Base-by-base conservation (phyloP, 2,888 invertebrate genomes). In the Mythimna albipuncta region DNA sequence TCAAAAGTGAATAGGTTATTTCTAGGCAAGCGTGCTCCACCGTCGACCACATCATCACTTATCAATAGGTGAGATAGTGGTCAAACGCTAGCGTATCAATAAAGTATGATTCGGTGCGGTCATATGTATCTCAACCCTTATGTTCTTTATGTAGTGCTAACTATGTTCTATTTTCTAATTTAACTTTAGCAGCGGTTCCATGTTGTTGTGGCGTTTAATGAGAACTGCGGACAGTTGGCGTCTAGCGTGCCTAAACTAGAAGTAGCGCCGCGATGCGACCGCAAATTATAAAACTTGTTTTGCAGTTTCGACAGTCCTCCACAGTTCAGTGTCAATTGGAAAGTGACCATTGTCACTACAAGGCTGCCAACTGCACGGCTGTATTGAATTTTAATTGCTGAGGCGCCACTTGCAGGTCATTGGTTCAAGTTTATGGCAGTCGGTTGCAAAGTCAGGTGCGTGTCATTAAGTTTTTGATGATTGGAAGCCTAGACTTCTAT, bases 221-320 rank as follows among this genome's bases (percentile, higher is more conserved):
- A 88, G 85, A 79, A 88, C 71, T 83, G 85, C 80, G 82, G 81
- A 77, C 85, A 83, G 76, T 72, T 77, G 81, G 75, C 82, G 75
- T 84, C 82, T 77, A 84, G 81, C 72, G 75, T 66, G 67, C 71
- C 80, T 71, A 82, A 85, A 82, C 87, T 85, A 83, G 87, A 86
- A 87, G 80, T 83, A 84, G 72, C 32, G 69, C 71, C 76, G 41
- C 64, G 71, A 83, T 77, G 44, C 57, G 73, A 84, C 89, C 90
- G 89, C 91, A 88, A 89, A 91, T 91, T 91, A 91, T 90, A 89
- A 89, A 91, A 91, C 85, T 91, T 86, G 86, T 88, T 88, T 86
- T 79, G 69, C 86, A 81, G 72, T 83, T 88, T 82, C 80, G 76
- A 75, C 83, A 74, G 77, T 83, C 82, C 81, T 85, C 75, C 82